phyloP scores from a whole-genome alignment of 2,113 vertebrate species.

The Dromiciops gliroides region DNA sequence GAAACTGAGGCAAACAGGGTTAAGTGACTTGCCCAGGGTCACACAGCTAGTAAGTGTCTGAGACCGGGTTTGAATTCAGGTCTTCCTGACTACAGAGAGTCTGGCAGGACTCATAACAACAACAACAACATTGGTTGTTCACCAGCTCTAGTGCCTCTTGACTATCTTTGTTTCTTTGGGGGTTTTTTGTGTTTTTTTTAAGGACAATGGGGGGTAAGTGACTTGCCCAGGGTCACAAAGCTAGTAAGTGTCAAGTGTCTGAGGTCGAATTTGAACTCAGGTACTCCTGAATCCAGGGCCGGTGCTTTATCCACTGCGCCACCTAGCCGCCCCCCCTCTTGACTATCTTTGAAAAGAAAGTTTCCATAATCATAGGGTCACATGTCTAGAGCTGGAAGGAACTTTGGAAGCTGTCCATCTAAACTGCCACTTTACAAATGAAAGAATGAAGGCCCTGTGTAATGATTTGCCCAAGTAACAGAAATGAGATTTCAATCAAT shows the following conservation, averaged over 20 bases:
- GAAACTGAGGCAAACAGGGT: no score
- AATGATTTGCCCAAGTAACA: not conserved
- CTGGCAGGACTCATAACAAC: not conserved
- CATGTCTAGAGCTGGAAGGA: not conserved
- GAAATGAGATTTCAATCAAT: not conserved
- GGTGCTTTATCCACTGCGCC: no score
- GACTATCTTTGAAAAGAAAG: not conserved
- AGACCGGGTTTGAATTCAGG: not conserved
- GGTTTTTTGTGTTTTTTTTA: no score
- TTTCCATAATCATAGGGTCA: not conserved
- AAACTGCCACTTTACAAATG: not conserved
- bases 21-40: not conserved
- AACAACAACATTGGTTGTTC: no score
- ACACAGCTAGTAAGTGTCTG: not conserved
- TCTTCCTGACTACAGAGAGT: not conserved
- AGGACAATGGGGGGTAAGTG: no score
- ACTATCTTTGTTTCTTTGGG: not conserved
- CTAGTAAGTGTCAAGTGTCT: no score
- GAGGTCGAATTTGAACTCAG: no score
- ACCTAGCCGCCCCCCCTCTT: no score
- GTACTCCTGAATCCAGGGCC: no score
- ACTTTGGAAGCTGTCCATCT: not conserved
- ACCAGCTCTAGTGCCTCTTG: not conserved
- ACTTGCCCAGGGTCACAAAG: no score
- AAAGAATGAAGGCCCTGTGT: not conserved